Evolutionary conservation across 1,140 invertebrate genomes (phyloP), one percentile per base, ranked within the genome.

Genomic region (Caenorhabditis briggsae): DNA sequence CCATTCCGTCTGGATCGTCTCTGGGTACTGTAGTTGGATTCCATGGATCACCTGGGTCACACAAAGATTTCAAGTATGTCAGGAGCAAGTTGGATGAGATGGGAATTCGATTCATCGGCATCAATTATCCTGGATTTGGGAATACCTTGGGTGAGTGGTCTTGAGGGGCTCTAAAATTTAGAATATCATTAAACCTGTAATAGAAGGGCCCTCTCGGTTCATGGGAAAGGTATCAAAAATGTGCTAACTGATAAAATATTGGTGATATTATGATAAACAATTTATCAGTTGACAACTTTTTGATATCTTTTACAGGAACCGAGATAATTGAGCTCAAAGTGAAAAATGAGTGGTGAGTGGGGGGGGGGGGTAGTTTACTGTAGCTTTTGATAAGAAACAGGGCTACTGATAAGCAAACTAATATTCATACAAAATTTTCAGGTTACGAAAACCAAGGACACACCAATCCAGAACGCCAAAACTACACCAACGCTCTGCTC

Each of bases 91-190:
- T 88, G 70, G n/a, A 87, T 20, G 33, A 86, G 14, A 41, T 70
- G 46, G 23, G 20, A 11, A 88, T 88, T 64, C 87, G 88, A 46
- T 88, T 88, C 33, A 88, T 88, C 48, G 88, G 88, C 46, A 33
- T 88, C 82, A 88, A 88, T 61, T 88, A 83, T 59, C 88, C 88
- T 2, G 88, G 88, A 25, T 88, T 88, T 86, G 88, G 87, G 23
- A 16, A 74, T 33, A 87, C 87, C 5, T n/a, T 23, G n/a, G 53
- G 88, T 88, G 16, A 87, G 83, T 83, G n/a, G 61, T 53, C 83
- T 46, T 8, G 3, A 56, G 11, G 12, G 2, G 20, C 25, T 33
- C 20, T 82, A 16, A 14, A 50, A 50, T 11, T 50, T 14, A 50
- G 3, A 53, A 53, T 14, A 14, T 9, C 11, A 11, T 14, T 2